Conservation (phyloP, 2,888 invertebrate species). For the Liodrosophila aerea region DNA sequence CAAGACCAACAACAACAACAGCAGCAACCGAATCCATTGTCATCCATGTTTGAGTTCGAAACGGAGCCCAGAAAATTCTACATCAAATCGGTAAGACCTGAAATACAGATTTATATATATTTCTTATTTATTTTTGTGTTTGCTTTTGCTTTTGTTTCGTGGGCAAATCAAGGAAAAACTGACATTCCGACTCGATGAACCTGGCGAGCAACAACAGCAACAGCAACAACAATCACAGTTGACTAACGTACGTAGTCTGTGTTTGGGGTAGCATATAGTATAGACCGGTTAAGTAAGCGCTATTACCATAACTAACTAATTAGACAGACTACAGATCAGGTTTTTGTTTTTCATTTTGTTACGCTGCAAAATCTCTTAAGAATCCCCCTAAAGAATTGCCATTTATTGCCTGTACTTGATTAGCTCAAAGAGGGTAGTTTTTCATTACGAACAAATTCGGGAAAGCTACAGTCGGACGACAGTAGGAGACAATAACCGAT, state of each 20-base stretch:
- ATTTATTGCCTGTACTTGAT: too few relatives aligned
- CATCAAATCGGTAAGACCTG: constrained; percentile 47
- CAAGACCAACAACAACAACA: neutral
- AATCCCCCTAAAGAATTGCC: too few relatives aligned
- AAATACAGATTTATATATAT: neutral
- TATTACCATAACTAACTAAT: constrained; percentile 2
- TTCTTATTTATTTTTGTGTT: neutral
- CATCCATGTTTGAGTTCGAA: constrained; percentile 50
- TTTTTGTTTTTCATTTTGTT: too few relatives aligned
- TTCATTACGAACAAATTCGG: too few relatives aligned
- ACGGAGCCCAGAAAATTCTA: constrained; percentile 43
- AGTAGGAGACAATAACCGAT: too few relatives aligned
- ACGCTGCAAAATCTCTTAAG: neutral
- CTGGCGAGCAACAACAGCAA: constrained; percentile 30
- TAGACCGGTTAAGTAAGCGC: constrained; percentile 4
- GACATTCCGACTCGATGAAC: constrained; percentile 37
- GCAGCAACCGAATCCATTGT: constrained; percentile 15
- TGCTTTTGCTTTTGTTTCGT: neutral
- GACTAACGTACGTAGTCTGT: neutral
- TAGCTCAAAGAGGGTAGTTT: too few relatives aligned
- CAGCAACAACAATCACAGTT: neutral
- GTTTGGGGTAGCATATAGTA: neutral
- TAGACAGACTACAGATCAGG: constrained; percentile 4
- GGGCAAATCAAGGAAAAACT: constrained; percentile 29
- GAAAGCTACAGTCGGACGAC: too few relatives aligned